Evolutionary conservation across 2,113 vertebrate genomes (phyloP).

Genomic region (Excalfactoria chinensis): DNA sequence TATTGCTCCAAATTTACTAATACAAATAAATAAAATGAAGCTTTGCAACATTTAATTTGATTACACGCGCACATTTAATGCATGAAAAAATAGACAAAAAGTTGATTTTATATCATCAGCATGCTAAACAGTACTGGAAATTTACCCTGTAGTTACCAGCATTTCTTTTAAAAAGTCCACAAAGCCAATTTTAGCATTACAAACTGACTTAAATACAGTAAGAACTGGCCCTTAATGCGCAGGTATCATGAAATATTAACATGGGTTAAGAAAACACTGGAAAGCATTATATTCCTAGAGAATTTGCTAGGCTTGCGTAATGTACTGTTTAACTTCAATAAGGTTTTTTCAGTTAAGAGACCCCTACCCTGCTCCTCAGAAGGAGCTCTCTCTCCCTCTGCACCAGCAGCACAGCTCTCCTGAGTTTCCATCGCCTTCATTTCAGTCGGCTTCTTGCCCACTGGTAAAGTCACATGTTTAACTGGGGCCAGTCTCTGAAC

Average conservation of each 20-base stretch:
- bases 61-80: neutral
- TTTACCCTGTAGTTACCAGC: neutral
- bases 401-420: neutral
- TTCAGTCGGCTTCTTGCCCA: neutral
- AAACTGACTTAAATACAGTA: slow-evolving; percentile 36
- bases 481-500: neutral
- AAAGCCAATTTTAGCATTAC: slow-evolving; percentile 32
- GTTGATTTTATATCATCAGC: neutral
- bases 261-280: neutral
- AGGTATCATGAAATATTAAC: slow-evolving; percentile 66
- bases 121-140: neutral
- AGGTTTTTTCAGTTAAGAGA: neutral
- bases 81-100: neutral
- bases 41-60: slow-evolving; percentile 6
- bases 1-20: neutral
- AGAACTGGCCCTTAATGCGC: slow-evolving; percentile 31
- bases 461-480: neutral
- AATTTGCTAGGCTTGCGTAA: slow-evolving; percentile 43
- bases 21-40: neutral
- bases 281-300: slow-evolving; percentile 47
- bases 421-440: neutral
- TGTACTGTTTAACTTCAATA: neutral
- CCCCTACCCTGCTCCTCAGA: neutral
- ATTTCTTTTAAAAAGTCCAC: neutral
- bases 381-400: neutral